phyloP scores from a whole-genome alignment of 2,797 vertebrate species.

The Spizella passerina region DNA sequence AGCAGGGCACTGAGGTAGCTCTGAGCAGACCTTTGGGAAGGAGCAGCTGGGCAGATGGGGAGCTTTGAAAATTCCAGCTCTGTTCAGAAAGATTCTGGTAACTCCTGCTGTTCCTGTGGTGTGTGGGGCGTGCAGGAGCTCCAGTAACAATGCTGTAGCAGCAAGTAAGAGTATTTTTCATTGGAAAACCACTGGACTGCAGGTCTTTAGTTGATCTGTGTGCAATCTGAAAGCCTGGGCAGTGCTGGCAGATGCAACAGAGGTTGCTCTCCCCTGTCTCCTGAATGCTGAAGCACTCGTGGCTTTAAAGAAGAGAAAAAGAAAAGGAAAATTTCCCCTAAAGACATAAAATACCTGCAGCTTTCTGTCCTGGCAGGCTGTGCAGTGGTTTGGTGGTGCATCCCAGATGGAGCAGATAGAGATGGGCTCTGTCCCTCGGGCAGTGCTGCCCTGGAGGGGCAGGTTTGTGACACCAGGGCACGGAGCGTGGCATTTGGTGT shows the following conservation, averaged over 20 bases:
- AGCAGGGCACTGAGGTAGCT: neutral
- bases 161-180: neutral
- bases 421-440: neutral
- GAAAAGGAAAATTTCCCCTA: neutral
- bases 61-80: constrained; percentile 40
- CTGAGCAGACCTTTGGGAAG: neutral
- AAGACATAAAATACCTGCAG: neutral
- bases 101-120: neutral
- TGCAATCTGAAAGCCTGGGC: neutral
- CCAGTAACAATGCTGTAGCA: neutral
- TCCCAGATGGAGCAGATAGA: neutral
- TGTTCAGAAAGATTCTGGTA: neutral
- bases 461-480: neutral
- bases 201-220: neutral
- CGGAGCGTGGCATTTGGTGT: neutral
- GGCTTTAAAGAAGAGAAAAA: neutral
- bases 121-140: neutral
- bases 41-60: neutral
- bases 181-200: neutral
- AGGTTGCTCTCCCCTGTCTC: neutral
- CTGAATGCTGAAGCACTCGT: neutral
- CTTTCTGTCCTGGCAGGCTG: neutral
- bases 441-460: neutral
- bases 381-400: neutral
- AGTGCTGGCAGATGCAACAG: neutral